Percentiles rank a stretch among this genome's conserved stretches.
phyloP scores from a whole-genome alignment of 2,888 invertebrate genomes.

The Mythimna pallens region DNA sequence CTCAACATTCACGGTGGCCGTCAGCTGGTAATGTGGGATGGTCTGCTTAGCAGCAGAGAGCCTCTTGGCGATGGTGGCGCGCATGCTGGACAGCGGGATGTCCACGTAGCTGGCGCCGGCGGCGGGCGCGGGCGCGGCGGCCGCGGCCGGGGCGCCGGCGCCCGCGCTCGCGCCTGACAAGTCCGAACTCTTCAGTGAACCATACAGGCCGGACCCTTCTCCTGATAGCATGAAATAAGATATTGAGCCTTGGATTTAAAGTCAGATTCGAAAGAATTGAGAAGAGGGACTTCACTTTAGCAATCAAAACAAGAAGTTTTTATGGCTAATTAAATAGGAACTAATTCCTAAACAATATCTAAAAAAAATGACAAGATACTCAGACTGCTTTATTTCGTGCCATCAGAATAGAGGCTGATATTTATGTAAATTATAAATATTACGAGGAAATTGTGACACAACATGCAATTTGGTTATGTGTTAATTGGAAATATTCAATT shows the following conservation, averaged over 20 bases:
- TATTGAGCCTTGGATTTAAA: conserved; percentile 21
- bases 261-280: not conserved
- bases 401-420: conserved; percentile 39
- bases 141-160: conserved; percentile 52
- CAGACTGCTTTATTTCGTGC: conserved; percentile 47
- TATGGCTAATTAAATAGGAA: no score
- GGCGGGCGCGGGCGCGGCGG: conserved; percentile 76
- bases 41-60: conserved; percentile 96
- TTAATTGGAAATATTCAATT: conserved; percentile 1
- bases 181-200: conserved; percentile 96
- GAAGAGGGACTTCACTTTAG: no score
- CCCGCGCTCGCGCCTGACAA: conserved; percentile 84
- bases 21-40: conserved; percentile 99
- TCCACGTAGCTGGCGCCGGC: conserved; percentile 92
- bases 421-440: conserved; percentile 8
- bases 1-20: conserved; percentile 96
- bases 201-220: conserved; percentile 95
- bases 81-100: conserved; percentile 95
- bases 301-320: no score
- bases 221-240: conserved; percentile 80
- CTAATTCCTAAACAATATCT: no score
- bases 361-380: conserved; percentile 2
- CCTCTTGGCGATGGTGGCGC: conserved; percentile 97
- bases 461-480: conserved; percentile 4
- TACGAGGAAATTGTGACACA: not conserved